Evolutionary conservation across 2,888 invertebrate genomes (phyloP), one percentile per base, ranked within the genome.

Genomic region (Cryptocephalus moraei): DNA sequence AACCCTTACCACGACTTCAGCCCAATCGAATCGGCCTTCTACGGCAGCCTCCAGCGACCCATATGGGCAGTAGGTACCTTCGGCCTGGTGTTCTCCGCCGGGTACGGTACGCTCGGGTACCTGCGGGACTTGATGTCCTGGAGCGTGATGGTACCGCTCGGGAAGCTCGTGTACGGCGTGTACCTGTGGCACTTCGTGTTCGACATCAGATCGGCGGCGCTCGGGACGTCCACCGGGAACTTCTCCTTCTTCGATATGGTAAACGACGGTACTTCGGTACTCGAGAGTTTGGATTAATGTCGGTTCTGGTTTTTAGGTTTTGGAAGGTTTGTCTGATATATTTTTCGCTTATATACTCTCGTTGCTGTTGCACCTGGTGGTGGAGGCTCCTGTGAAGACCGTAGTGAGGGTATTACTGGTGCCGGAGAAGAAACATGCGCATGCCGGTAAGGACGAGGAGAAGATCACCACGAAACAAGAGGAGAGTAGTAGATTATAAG

Each of bases 101-200:
- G 75, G 1, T 71, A 75, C 49, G 80, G 81, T 40, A 67, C 66
- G 47, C 60, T 60, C 11, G 60, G 51, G 12, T 50, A 63, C 13
- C 36, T 66, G 11, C 51, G 59, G 9, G 57, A 73, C 71, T 70
- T 76, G 46, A 61, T 80, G 2, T 69, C 72, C 43, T 80, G 79
- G 79, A 71, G 69, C 41, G 74, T 75, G 0, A 79, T 76, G 74
- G 73, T 75, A 39, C 76, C 78, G 0, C 66, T 80, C 1, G 77
- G 79, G 53, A 73, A 78, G 41, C 69, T 81, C 31, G 69, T 76
- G 0, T 81, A 79, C 59, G 33, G 62, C 47, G 78, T 77, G 0
- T 52, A 49, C 14, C 33, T 49, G 39, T 40, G 41, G 36, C 45
- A 47, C 12, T 44, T 49, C 12, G 33, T 39, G 4, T 48, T 46